Base-by-base conservation (phyloP, 2,797 vertebrate species). In the Oryzias sinensis region DNA sequence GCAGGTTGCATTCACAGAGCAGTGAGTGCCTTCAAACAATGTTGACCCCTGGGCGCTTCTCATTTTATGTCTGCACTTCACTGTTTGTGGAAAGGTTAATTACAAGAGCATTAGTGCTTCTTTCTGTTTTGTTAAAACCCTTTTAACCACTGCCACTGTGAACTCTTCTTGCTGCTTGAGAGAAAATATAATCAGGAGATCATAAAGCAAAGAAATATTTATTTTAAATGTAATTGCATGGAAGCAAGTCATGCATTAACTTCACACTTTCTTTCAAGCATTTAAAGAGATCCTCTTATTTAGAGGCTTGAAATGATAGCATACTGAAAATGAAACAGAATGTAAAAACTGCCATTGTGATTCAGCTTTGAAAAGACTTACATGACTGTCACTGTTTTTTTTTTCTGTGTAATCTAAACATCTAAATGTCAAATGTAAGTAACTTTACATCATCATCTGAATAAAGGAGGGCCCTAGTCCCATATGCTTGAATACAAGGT, bases 11-110 rank as follows among this genome's bases (percentile, higher is more conserved):
- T 82, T 80, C 74, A 84, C 52, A 6, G 44, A 68, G 72, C 64
- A 33, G 48, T 2, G 14, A 70, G 67, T 55, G 29, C 62, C 72
- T 81, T 83, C 80, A 87, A 87, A 88, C 80, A 78, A 59, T 2
- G 58, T 65, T 78, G 76, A 83, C 79, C 77, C 77, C 53, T 69
- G 50, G 2, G 63, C 43, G 46, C 11, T 53, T 72, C 45, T 46
- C 59, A 68, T 79, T 86, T 83, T 75, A 87, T 86, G 73, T 63
- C 4, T 37, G 44, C 25, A 62, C 59, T 77, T 67, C 50, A 57
- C 41, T 62, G 25, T 81, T 72, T 49, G 68, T 68, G 53, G 53
- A 50, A 59, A 77, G 84, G 80, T 84, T 69, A 81, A 49, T 70
- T 74, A 62, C 56, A 58, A 56, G 61, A 55, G 63, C 64, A 22